Percentiles rank a stretch among this genome's conserved stretches.
These are phyloP conservation scores for Podilymbus podiceps DNA, from an alignment of 2,113 vertebrate species.

Conservation along the genomic window DNA sequence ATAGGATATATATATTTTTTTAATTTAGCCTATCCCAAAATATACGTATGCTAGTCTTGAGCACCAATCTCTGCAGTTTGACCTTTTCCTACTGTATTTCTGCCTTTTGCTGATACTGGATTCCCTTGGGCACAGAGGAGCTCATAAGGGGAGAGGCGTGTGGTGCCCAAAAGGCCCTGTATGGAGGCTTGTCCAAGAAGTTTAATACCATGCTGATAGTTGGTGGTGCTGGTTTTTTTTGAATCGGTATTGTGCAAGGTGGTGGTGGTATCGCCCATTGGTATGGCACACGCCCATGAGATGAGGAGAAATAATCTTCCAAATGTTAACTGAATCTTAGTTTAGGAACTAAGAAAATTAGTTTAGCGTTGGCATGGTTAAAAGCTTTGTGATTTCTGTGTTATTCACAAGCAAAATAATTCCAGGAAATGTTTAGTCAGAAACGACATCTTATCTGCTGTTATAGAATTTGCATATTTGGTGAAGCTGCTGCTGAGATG, in stretches of 20 bases:
- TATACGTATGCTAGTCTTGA: neutral
- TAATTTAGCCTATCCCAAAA: neutral
- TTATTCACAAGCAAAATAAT: neutral
- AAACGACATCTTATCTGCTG: neutral
- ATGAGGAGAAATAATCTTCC: neutral
- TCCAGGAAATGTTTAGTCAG: neutral
- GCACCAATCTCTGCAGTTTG: neutral
- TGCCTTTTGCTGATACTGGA: neutral
- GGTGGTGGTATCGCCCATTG: neutral
- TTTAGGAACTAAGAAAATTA: neutral
- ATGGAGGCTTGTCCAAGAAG: neutral
- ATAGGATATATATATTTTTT: neutral
- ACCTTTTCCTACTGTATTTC: neutral
- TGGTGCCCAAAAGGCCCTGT: neutral
- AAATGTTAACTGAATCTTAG: neutral
- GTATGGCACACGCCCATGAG: neutral
- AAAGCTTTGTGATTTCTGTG: neutral
- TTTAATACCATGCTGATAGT: neutral
- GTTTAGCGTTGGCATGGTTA: neutral
- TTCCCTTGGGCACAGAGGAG: fast-evolving
- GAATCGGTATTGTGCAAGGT: neutral
- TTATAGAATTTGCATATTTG: neutral
- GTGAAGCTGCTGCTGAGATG: neutral
- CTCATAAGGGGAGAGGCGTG: neutral
- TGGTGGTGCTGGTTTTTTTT: neutral